Evolutionary conservation across 2,888 invertebrate species (phyloP), one percentile per base, ranked within the genome.

Genomic region (Trichogramma dendrolimi): DNA sequence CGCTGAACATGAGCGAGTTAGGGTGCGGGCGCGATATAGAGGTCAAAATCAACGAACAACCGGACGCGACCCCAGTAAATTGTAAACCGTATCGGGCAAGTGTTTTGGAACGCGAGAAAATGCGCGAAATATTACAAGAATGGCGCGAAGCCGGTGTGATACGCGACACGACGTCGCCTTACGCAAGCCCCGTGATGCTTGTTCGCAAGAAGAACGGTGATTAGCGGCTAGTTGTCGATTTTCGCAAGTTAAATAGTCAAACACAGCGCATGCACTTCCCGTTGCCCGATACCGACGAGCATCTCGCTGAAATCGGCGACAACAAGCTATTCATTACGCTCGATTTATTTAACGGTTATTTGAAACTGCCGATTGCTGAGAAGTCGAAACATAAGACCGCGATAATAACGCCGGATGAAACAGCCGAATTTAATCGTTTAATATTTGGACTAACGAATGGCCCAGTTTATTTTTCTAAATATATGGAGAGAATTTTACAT

Each of bases 381-480:
- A 10, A 55, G 2, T 64, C 57, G 1, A 48, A 14, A 4, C n/a
- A 47, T 1, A 59, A 64, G 48, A 64, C 61, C 0, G 64, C 62
- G 0, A 59, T 64, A 1, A 61, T 66, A 4, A 60, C 60, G 1
- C 56, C 61, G 4, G n/a, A n/a, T n/a, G 61, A 64, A 38, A 63
- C 60, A 1, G 62, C 49, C 3, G 60, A 65, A 10, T 62, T 65
- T 44, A 61, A 60, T 4, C 51, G 58, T 8, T 55, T 63, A 58
- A 58, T 60, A 11, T 65, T 65, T n/a, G 58, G 64, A 0, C 40
- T 72, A 2, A 55, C 66, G 11, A 72, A 73, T 54, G 70, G 71
- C 0, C 69, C 70, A 2, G 60, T 63, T 3, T 70, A 67, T 11
- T 74, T 70, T 64, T 58, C 50, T 6, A 54, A 59, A 11, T 59